Evolutionary conservation across 2,888 invertebrate genomes (phyloP).

Genomic region (Pantelozetes paolii): DNA sequence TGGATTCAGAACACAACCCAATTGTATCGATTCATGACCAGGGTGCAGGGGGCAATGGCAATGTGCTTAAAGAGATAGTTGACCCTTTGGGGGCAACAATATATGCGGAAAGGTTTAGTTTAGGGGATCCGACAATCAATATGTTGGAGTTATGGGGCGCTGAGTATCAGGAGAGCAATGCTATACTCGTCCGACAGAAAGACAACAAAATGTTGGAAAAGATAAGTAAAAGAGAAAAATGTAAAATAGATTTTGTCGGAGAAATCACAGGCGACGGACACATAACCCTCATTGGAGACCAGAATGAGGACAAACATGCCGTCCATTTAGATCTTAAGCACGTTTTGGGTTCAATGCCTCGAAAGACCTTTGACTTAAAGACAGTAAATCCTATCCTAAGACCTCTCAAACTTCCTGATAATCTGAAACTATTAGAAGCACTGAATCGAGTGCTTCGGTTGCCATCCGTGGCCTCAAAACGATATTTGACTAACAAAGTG

Average conservation of each 20-base stretch:
- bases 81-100: conserved; percentile 92
- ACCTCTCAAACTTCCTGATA: conserved; percentile 39
- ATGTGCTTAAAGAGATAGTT: conserved; percentile 92
- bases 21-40: conserved; percentile 96
- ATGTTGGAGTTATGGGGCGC: conserved; percentile 95
- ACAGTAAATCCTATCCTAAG: conserved; percentile 57
- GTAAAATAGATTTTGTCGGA: conserved; percentile 88
- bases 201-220: conserved; percentile 63
- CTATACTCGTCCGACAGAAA: conserved; percentile 69
- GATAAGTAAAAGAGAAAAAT: conserved; percentile 80
- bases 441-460: conserved; percentile 72
- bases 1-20: conserved; percentile 60
- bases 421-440: conserved; percentile 64
- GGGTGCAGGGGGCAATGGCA: conserved; percentile 92
- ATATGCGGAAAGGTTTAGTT: conserved; percentile 73
- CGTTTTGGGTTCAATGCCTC: conserved; percentile 81
- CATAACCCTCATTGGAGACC: conserved; percentile 53
- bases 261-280: conserved; percentile 80
- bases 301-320: conserved; percentile 59
- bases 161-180: conserved; percentile 95
- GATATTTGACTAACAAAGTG: conserved; percentile 84
- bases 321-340: conserved; percentile 83
- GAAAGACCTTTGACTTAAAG: conserved; percentile 65
- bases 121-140: conserved; percentile 91
- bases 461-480: conserved; percentile 88